Evolutionary conservation across 2,888 invertebrate species (phyloP).

Genomic region (Crocallis elinguaria): DNA sequence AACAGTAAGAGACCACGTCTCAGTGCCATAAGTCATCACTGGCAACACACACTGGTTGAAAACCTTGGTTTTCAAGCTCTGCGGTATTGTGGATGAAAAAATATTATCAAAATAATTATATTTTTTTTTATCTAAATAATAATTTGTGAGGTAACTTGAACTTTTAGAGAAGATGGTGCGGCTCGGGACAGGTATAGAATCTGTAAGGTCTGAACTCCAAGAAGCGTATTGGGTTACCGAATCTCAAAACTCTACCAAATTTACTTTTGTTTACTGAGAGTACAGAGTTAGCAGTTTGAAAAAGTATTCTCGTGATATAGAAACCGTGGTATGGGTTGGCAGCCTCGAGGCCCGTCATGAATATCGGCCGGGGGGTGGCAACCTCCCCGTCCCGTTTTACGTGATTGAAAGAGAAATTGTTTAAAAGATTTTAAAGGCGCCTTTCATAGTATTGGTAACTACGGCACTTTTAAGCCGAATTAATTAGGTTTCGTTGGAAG

Average conservation of each 20-base stretch:
- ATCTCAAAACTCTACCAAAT: neutral
- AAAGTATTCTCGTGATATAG: constrained; percentile 34
- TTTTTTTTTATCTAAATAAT: too few relatives aligned
- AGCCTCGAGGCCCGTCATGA: constrained; percentile 49
- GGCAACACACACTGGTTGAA: too few relatives aligned
- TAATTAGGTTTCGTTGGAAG: constrained; percentile 19
- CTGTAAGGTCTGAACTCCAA: too few relatives aligned
- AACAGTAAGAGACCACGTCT: too few relatives aligned
- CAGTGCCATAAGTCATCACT: too few relatives aligned
- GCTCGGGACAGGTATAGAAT: too few relatives aligned
- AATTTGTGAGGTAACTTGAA: too few relatives aligned
- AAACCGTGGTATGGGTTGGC: constrained; percentile 52
- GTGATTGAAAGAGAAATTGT: constrained; percentile 79
- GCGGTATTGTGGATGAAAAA: too few relatives aligned
- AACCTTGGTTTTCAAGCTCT: too few relatives aligned
- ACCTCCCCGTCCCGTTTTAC: constrained; percentile 63
- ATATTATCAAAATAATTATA: too few relatives aligned
- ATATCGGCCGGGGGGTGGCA: constrained; percentile 54
- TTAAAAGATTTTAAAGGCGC: constrained; percentile 62
- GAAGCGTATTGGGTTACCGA: too few relatives aligned
- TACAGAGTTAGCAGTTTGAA: constrained; percentile 16
- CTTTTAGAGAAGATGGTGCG: too few relatives aligned
- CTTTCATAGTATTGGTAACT: constrained; percentile 53
- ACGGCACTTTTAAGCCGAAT: constrained; percentile 17
- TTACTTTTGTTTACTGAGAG: constrained; percentile 13